Base-by-base conservation (phyloP, 2,888 invertebrate species). In the Cephus sareptanus region DNA sequence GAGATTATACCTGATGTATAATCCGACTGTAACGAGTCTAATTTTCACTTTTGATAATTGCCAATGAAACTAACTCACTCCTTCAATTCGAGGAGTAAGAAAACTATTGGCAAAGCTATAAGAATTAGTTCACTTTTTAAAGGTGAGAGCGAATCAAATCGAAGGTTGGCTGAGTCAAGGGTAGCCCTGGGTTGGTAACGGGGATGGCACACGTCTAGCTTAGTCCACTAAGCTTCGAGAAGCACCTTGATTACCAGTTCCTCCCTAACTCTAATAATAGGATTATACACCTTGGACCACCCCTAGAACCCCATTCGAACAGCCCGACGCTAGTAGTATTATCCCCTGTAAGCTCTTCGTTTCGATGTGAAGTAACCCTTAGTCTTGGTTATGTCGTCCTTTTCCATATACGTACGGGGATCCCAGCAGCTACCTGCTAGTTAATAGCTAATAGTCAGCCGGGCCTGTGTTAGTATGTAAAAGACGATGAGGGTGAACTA, bases 241-340 rank as follows among this genome's bases (percentile, higher is more conserved):
- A 71, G 71, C 71, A 71, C 71, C 71, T 71, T 71, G 71, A 71
- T 71, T 71, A 34, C 71, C 35, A 37, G 74, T 34, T 74, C 74
- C 74, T 74, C 74, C 74, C 74, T 74, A 37, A 37, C 34, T 74
- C 74, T 37, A 74, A 74, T 74, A 74, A 74, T 74, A 37, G 34
- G 74, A 74, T 74, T 74, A 74, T 37, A 74, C 35, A 34, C 37
- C 74, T 37, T 34, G 37, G 37, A 74, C 74, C 34, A 74, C 74
- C 34, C 74, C 74, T 56, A 23, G 56, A 56, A 56, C 56, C 56
- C 23, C 56, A 56, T 56, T 56, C 56, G 56, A 56, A 56, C 56
- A 56, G 23, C 56, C 56, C 56, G 9, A 56, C 56, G 23, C 56
- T 56, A 23, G 56, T 15, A 56, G 56, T 23, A 56, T 56, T 56